Base-by-base conservation (phyloP, 2,113 vertebrate genomes). In the Archocentrus centrarchus region DNA sequence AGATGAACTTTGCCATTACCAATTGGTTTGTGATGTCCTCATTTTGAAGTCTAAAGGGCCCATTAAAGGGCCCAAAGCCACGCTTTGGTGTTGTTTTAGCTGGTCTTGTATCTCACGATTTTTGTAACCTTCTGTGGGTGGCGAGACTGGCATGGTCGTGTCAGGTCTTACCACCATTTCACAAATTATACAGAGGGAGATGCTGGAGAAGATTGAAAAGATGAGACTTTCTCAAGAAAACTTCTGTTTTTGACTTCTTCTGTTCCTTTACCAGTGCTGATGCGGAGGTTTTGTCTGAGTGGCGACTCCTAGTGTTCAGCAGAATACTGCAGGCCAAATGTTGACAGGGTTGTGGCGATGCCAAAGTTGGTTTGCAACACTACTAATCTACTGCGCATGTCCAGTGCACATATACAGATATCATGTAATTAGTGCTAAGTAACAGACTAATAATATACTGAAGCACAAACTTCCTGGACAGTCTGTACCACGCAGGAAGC, bases 91-190 rank as follows among this genome's bases (percentile, higher is more conserved):
- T 68, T 27, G 22, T 22, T 18, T 27, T 18, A 9, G 10, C 66
- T 30, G 44, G 44, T 53, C 0, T 1, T 30, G 66, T 15, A 70
- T 24, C 64, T 70, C 64, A 27, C 0, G 15, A 13, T 30, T 50
- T 50, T 70, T 50, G 44, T 70, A 50, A 70, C 24, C 3, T 10
- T 50, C 24, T 50, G 44, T 0, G 0, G 24, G 66, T 53, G 30
- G 24, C 9, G 5, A 0, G 0, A 15, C 1, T 0, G 0, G 18
- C 0, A 3, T 20, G 66, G 41, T 0, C 50, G 0, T 17, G 44
- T 50, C 15, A 4, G 41, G 24, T 30, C 47, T 70, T 11, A 44
- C 7, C 6, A 22, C 44, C 39, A 24, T 64, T 64, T 41, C 15
- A 5, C 41, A 68, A 22, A 30, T 68, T 50, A 68, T 50, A 68